Evolutionary conservation across 1,140 invertebrate species (phyloP).

Genomic region (Zaprionus nigranus): DNA sequence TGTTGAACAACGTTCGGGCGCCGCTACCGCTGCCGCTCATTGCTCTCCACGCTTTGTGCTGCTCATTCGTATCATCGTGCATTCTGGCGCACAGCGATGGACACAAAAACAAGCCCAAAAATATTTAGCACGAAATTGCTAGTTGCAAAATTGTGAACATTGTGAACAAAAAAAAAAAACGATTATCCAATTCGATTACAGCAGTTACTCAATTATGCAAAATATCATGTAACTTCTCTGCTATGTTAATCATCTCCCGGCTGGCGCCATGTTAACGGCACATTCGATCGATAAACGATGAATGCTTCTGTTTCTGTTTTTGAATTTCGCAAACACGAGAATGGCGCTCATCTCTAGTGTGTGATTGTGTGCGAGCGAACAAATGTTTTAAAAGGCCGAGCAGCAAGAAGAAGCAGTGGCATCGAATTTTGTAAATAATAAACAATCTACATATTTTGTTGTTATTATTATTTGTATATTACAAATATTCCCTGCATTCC

Average conservation of each 20-base stretch:
- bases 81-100: conserved; percentile 32
- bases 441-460: conserved; percentile 48
- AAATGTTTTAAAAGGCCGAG: conserved; percentile 14
- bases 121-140: conserved; percentile 4
- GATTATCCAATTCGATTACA: conserved; percentile 4
- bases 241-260: not conserved
- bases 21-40: conserved; percentile 48
- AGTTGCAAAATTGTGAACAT: conserved; percentile 6
- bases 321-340: not conserved
- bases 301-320: not conserved
- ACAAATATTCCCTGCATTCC: not conserved
- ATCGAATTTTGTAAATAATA: conserved; percentile 45
- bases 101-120: not conserved
- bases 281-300: conserved; percentile 6
- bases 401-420: conserved; percentile 14
- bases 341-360: conserved; percentile 33
- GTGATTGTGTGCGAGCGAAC: not conserved
- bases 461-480: conserved; percentile 41
- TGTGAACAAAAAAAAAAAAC: not conserved
- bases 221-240: not conserved
- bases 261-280: not conserved
- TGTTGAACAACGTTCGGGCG: conserved; percentile 37
- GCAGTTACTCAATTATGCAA: conserved; percentile 7
- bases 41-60: conserved; percentile 49
- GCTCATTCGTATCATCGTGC: conserved; percentile 35